Conservation (phyloP, 2,888 invertebrate species). For the Athripsodes cinereus region DNA sequence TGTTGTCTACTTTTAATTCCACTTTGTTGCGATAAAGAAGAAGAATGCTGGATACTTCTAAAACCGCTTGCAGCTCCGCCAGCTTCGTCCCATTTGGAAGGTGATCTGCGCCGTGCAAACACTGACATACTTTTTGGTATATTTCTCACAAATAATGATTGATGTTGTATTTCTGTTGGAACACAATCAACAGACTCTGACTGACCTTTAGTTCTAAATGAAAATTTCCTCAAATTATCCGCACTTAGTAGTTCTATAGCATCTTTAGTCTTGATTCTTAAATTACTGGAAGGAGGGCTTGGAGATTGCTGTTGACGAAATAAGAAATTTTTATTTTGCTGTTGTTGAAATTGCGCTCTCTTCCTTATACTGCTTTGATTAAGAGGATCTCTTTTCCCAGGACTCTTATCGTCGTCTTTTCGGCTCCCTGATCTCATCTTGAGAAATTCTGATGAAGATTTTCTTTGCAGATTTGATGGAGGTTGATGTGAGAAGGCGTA, state of each 20-base stretch:
- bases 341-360: slow-evolving; percentile 30
- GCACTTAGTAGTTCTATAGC: slow-evolving; percentile 25
- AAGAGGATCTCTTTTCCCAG: slow-evolving; percentile 13
- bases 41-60: background rate
- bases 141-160: slow-evolving; percentile 35
- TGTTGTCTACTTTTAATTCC: slow-evolving; percentile 12
- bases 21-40: background rate
- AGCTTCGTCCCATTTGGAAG: slow-evolving; percentile 16
- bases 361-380: slow-evolving; percentile 35
- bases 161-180: background rate
- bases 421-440: slow-evolving; percentile 29
- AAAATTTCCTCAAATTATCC: slow-evolving; percentile 23
- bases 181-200: slow-evolving; percentile 16
- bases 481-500: slow-evolving; percentile 45
- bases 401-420: slow-evolving; percentile 12
- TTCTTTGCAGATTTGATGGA: background rate
- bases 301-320: slow-evolving; percentile 24
- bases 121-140: slow-evolving; percentile 47
- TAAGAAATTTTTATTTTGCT: slow-evolving; percentile 23
- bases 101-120: slow-evolving; percentile 13
- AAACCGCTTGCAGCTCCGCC: slow-evolving; percentile 10
- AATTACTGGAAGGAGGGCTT: slow-evolving; percentile 28
- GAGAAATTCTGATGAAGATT: slow-evolving; percentile 9
- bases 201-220: slow-evolving; percentile 26
- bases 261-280: slow-evolving; percentile 23